phyloP scores from a whole-genome alignment of 2,888 invertebrate species.

The Tolmerus cingulatus region DNA sequence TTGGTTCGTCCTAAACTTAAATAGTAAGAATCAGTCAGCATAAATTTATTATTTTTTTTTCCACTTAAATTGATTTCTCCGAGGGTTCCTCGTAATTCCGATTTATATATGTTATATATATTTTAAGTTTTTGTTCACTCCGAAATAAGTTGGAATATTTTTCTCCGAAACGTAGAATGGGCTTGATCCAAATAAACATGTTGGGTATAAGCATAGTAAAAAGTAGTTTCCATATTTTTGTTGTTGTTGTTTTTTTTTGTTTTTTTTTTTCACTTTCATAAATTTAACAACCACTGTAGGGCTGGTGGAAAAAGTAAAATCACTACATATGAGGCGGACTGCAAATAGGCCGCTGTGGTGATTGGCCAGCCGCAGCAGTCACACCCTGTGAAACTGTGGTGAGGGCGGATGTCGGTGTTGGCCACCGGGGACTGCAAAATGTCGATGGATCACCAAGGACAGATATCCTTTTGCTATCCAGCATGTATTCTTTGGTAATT shows the following conservation, averaged over 20 bases:
- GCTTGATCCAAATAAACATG: background rate
- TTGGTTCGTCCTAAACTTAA: constrained; percentile 33
- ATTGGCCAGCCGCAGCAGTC: constrained; percentile 54
- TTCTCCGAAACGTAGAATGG: background rate
- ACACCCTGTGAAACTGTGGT: constrained; percentile 48
- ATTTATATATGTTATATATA: background rate
- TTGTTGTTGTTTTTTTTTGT: background rate
- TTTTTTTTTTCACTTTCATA: constrained; percentile 11
- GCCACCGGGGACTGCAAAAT: constrained; percentile 62
- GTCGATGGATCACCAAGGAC: constrained; percentile 62
- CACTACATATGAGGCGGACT: constrained; percentile 64
- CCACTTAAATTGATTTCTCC: background rate
- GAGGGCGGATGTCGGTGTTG: constrained; percentile 56
- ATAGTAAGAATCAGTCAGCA: constrained; percentile 34
- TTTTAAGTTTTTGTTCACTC: background rate
- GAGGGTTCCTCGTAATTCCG: background rate
- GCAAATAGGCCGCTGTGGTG: constrained; percentile 55
- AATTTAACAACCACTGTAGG: background rate
- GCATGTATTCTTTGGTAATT: constrained; percentile 64
- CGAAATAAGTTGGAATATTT: background rate
- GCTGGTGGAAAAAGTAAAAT: constrained; percentile 41
- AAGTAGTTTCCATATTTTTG: background rate
- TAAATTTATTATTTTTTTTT: background rate
- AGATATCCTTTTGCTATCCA: constrained; percentile 61
- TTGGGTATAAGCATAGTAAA: background rate